phyloP scores from a whole-genome alignment of 2,888 invertebrate genomes.

The Drosophila meridionalis region DNA sequence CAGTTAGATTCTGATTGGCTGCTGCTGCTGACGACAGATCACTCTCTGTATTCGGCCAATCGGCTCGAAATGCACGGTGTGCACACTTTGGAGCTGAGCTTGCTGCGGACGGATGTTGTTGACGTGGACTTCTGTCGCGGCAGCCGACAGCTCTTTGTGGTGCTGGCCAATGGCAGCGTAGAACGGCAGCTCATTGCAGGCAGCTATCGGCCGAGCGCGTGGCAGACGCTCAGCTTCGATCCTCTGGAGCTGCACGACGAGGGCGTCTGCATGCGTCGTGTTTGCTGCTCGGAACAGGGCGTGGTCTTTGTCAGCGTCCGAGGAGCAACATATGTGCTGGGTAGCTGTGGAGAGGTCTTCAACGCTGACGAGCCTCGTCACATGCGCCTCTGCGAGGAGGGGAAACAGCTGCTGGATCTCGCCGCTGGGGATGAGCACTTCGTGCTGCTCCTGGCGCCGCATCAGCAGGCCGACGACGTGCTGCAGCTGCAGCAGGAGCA shows the following conservation, averaged over 20 bases:
- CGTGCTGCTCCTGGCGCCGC: conserved; percentile 87
- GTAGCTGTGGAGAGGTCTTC: conserved; percentile 83
- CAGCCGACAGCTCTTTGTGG: conserved; percentile 68
- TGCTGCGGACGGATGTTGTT: conserved; percentile 62
- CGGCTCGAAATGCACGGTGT: conserved; percentile 4
- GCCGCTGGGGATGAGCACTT: conserved; percentile 92
- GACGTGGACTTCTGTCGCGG: conserved; percentile 77
- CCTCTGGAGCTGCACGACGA: conserved; percentile 82
- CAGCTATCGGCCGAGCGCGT: conserved; percentile 52
- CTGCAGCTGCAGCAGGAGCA: conserved; percentile 85
- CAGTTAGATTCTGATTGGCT: conserved; percentile 35
- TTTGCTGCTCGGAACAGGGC: conserved; percentile 83
- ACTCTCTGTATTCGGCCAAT: conserved; percentile 59
- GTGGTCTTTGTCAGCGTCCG: conserved; percentile 80
- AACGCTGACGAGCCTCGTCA: conserved; percentile 83
- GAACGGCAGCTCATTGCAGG: conserved; percentile 52
- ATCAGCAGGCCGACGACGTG: conserved; percentile 86
- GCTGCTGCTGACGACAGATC: conserved; percentile 70
- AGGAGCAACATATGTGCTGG: conserved; percentile 82
- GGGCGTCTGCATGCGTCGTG: conserved; percentile 76
- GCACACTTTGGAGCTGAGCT: conserved; percentile 51
- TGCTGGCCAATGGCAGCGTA: conserved; percentile 51
- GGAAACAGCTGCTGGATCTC: conserved; percentile 88
- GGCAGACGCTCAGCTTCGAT: conserved; percentile 82
- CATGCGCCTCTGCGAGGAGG: conserved; percentile 79